phyloP scores from a whole-genome alignment of 2,113 vertebrate species.

The Carassius auratus region DNA sequence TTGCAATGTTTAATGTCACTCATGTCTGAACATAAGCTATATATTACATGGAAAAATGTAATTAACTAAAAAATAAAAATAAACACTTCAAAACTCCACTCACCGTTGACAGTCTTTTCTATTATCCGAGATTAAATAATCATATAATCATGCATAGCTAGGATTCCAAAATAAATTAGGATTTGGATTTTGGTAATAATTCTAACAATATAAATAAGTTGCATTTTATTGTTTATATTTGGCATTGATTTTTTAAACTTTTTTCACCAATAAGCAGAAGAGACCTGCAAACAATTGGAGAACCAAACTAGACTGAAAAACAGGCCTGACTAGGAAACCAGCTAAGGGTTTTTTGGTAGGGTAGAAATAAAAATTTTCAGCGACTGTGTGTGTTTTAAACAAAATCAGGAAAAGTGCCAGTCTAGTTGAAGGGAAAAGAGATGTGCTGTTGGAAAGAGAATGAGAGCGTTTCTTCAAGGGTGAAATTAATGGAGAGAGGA shows the following conservation, averaged over 20 bases:
- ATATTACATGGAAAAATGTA: too few species aligned
- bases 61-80: too few species aligned
- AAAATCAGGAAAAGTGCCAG: conserved; percentile 10
- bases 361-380: not conserved
- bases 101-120: too few species aligned
- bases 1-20: too few species aligned
- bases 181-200: not conserved
- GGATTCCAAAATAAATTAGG: not conserved
- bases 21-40: too few species aligned
- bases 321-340: not conserved
- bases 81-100: too few species aligned
- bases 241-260: not conserved
- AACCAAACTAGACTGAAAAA: not conserved
- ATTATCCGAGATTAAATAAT: not conserved
- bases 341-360: not conserved
- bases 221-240: not conserved
- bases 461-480: conserved; percentile 15
- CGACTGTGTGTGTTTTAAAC: not conserved
- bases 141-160: not conserved
- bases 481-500: conserved; percentile 45
- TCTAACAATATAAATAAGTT: not conserved
- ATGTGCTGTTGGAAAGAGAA: conserved; percentile 20
- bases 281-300: not conserved
- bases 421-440: conserved; percentile 8
- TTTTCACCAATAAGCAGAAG: not conserved